A percentile compares a stretch with the other conserved stretches of the same genome.
Evolutionary conservation across 1,140 invertebrate genomes (phyloP).

Genomic region (Neuroterus valhalla): DNA sequence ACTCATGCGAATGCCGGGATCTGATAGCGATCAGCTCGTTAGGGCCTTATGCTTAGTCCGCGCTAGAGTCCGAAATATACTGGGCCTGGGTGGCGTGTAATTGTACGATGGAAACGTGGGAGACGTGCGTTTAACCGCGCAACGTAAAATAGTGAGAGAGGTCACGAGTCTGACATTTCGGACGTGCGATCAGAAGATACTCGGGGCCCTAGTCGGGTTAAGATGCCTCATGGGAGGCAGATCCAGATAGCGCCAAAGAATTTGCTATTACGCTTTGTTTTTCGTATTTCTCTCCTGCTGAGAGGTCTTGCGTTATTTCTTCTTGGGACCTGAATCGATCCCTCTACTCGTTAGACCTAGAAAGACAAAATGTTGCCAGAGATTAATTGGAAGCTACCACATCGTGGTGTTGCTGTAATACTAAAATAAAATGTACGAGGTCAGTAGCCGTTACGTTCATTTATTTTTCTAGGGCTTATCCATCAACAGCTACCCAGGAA

Average conservation of each 20-base stretch:
- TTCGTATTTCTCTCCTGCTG: not conserved
- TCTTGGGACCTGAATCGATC: slow-evolving; percentile 16
- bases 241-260: slow-evolving; percentile 53
- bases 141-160: slow-evolving; percentile 62
- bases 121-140: slow-evolving; percentile 46
- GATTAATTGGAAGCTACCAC: too few relatives aligned
- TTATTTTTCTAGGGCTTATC: too few relatives aligned
- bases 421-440: too few relatives aligned
- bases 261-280: slow-evolving; percentile 34
- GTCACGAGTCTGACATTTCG: slow-evolving; percentile 67
- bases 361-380: slow-evolving; percentile 9
- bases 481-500: too few relatives aligned
- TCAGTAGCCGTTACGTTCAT: too few relatives aligned
- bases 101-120: slow-evolving; percentile 57
- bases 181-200: slow-evolving; percentile 69
- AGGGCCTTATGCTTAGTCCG: slow-evolving; percentile 56
- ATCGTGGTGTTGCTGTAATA: too few relatives aligned
- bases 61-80: slow-evolving; percentile 60
- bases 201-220: slow-evolving; percentile 37
- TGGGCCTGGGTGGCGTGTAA: slow-evolving; percentile 54
- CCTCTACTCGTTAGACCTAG: not conserved
- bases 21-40: slow-evolving; percentile 73
- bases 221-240: slow-evolving; percentile 48
- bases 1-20: slow-evolving; percentile 63
- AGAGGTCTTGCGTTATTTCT: not conserved